These are phyloP conservation scores for Glaucidium brasilianum DNA, from an alignment of 2,113 vertebrate genomes.

Conservation along the genomic window DNA sequence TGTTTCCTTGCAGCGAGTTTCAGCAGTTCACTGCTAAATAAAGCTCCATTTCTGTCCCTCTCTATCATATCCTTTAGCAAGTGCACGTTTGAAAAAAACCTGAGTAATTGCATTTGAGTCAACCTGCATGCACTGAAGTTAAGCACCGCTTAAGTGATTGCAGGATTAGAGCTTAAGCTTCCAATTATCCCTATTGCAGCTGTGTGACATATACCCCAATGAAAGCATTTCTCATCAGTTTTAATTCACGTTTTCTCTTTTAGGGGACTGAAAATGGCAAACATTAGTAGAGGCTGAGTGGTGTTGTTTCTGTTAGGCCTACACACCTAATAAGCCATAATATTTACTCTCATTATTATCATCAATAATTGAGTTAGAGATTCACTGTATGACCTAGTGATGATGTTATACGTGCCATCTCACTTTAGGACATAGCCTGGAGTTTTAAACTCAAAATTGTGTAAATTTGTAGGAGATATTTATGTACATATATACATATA, in stretches of 20 bases:
- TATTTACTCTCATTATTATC: background rate
- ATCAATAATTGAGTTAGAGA: background rate
- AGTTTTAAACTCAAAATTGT: background rate
- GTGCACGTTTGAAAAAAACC: conserved; percentile 14
- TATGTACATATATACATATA: background rate
- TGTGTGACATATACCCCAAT: background rate
- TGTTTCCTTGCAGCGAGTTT: background rate
- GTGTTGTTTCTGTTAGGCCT: background rate
- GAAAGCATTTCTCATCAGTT: conserved; percentile 26
- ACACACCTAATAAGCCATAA: background rate
- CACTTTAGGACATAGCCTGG: background rate
- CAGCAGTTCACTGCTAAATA: background rate
- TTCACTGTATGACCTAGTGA: background rate
- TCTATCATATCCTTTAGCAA: background rate
- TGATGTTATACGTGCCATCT: background rate
- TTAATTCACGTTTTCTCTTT: conserved; percentile 30
- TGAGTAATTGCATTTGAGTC: conserved; percentile 31
- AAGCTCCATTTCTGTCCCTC: background rate
- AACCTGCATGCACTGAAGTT: conserved; percentile 48
- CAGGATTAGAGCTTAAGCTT: conserved; percentile 46
- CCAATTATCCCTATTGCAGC: conserved; percentile 36
- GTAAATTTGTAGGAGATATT: background rate
- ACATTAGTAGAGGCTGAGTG: background rate
- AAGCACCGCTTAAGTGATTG: conserved; percentile 19
- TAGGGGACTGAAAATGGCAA: conserved; percentile 5